Conservation (phyloP, 2,888 invertebrate genomes). For the Diploptera punctata region DNA sequence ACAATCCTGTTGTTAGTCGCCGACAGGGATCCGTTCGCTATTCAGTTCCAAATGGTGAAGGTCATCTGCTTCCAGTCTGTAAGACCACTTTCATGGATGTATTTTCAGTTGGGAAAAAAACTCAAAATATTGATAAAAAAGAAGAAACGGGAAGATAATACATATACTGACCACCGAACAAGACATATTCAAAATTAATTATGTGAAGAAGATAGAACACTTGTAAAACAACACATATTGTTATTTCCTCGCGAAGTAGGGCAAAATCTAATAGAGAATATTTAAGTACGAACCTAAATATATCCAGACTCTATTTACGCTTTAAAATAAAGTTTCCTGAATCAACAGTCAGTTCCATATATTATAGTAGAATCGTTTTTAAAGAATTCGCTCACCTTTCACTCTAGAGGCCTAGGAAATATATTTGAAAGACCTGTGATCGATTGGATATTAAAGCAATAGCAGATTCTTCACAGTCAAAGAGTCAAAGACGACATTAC, state of each 20-base stretch:
- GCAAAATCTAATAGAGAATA: constrained; percentile 6
- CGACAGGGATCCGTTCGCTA: constrained; percentile 12
- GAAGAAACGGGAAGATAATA: background rate
- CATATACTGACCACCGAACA: constrained; percentile 9
- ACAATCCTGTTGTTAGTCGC: background rate
- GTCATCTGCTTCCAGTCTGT: constrained; percentile 2
- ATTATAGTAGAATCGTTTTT: background rate
- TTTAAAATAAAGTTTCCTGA: constrained; percentile 12
- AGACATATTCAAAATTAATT: constrained; percentile 6
- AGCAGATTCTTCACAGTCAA: background rate
- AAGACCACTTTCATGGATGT: background rate
- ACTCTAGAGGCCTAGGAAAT: constrained; percentile 11
- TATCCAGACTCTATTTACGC: background rate
- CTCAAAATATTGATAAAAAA: background rate
- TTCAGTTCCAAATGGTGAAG: constrained; percentile 12
- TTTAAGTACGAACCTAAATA: constrained; percentile 15
- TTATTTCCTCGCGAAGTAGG: background rate
- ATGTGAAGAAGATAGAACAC: background rate
- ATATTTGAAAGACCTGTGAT: constrained; percentile 13
- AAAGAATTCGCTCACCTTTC: constrained; percentile 20
- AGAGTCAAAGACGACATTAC: no score
- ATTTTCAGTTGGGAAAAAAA: background rate
- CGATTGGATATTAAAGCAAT: constrained; percentile 4
- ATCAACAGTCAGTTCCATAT: constrained; percentile 6
- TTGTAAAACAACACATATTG: background rate